Evolutionary conservation across 2,113 vertebrate species (phyloP), one percentile per base, ranked within the genome.

Genomic region (Smithornis capensis): DNA sequence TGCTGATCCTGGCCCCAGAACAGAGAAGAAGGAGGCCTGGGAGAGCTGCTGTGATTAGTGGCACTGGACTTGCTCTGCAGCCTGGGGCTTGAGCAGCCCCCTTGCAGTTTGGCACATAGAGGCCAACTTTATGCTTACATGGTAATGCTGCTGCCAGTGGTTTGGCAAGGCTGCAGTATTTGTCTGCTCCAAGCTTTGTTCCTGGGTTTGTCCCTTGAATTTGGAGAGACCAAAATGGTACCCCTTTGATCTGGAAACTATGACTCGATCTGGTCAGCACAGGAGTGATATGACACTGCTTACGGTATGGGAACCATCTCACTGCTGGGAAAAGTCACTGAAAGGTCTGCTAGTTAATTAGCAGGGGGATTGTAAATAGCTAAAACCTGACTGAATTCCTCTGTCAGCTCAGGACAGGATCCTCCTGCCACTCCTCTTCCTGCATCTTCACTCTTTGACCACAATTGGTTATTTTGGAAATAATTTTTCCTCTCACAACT

Each of bases 1-100:
- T 95, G 91, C 91, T 96, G 83, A 90, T 94, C 53, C 95, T 96
- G 92, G 94, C 89, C 22, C 22, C 76, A 92, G 88, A 96, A 90
- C 76, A 92, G 57, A 87, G 89, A 50, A 87, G 52, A 59, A 37
- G 27, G 65, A 69, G 73, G 88, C 56, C 50, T 83, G 90, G 75
- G 56, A 94, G 79, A 83, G 78, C 63, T 0, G 12, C 62, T 60
- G 49, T 52, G 65, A 53, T 55, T n/a, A n/a, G 76, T 44, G 79
- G 74, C 47, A 27, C 63, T 62, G 12, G 7, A 42, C 77, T 89
- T 0, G 0, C 60, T 40, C 88, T 50, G 65, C 0, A 0, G 77
- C 74, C 4, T 1, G 74, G 67, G 65, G 42, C 84, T 94, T 3
- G 0, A 10, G 14, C 56, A 44, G 59, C 73, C 37, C 65, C 65